These are phyloP conservation scores for Vombatus ursinus DNA, from an alignment of 2,113 vertebrate species.

Conservation along the genomic window DNA sequence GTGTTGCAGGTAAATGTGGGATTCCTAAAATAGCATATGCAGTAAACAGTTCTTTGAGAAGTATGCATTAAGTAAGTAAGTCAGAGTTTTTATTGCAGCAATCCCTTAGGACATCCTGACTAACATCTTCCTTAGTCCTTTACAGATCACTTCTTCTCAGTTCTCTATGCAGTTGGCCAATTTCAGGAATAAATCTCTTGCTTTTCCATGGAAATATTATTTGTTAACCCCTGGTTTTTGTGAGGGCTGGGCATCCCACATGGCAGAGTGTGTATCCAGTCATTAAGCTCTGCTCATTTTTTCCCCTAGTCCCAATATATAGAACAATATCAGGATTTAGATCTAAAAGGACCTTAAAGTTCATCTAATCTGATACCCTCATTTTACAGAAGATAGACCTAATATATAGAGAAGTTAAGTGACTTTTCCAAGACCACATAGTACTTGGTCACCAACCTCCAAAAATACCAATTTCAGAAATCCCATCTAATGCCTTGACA, in stretches of 20 bases:
- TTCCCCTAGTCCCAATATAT: not conserved
- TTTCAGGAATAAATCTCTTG: not conserved
- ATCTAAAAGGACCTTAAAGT: not conserved
- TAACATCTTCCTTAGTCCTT: constrained; percentile 33
- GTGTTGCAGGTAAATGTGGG: constrained; percentile 56
- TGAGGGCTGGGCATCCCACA: not conserved
- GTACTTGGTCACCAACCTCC: not conserved
- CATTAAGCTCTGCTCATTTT: not conserved
- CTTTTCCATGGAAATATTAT: not conserved
- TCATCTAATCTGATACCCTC: not conserved
- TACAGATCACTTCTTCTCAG: constrained; percentile 28
- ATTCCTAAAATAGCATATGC: constrained; percentile 59
- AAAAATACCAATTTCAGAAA: not conserved
- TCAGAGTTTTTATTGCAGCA: constrained; percentile 45
- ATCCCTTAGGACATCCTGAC: constrained; percentile 42
- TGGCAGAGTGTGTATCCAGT: not conserved
- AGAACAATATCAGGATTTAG: not conserved
- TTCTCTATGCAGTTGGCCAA: constrained; percentile 15
- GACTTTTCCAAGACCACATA: not conserved
- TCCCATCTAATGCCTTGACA: not conserved
- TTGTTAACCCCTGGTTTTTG: fast-evolving
- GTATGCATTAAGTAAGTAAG: constrained; percentile 60
- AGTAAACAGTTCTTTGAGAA: constrained; percentile 31
- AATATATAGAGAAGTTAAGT: not conserved
- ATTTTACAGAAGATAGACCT: not conserved